A percentile compares a stretch with the other conserved stretches of the same genome.
Conservation (phyloP, 2,113 vertebrate species). For the Chionodraco myersi region DNA sequence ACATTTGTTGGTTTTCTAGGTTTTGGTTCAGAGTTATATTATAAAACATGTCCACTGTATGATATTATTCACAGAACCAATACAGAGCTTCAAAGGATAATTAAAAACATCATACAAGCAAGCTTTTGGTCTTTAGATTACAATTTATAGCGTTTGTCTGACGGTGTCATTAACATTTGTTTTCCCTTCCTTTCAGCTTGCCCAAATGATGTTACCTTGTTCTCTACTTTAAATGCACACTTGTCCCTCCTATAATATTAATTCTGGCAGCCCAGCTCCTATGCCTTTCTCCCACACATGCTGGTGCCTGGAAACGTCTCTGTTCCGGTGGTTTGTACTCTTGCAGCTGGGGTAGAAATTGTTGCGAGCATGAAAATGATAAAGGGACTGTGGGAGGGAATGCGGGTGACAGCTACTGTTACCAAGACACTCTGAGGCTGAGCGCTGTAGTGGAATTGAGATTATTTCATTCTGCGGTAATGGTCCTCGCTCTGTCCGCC, state of each 20-base stretch:
- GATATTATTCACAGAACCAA: not conserved
- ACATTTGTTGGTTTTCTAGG: not conserved
- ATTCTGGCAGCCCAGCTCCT: not conserved
- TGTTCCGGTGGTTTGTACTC: not conserved
- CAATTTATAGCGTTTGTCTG: not conserved
- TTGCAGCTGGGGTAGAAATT: constrained; percentile 31
- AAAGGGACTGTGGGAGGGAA: constrained; percentile 38
- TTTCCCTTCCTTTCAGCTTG: not conserved
- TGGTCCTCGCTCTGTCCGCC: constrained; percentile 15
- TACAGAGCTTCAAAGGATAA: not conserved
- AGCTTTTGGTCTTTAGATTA: not conserved
- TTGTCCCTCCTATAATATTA: not conserved
- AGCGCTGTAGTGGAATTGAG: constrained; percentile 34
- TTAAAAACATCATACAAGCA: not conserved
- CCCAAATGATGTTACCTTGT: not conserved
- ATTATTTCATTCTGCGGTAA: constrained; percentile 41
- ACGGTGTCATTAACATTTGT: not conserved
- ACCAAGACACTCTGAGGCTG: constrained; percentile 26
- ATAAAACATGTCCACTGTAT: not conserved
- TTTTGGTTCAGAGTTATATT: not conserved
- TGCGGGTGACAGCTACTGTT: constrained; percentile 20
- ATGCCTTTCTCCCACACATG: constrained; percentile 29
- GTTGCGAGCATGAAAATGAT: constrained; percentile 22
- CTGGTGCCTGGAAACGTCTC: constrained; percentile 1
- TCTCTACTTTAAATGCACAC: constrained; percentile 2